Evolutionary conservation across 2,888 invertebrate genomes (phyloP).

Genomic region (Tortrix viridana): DNA sequence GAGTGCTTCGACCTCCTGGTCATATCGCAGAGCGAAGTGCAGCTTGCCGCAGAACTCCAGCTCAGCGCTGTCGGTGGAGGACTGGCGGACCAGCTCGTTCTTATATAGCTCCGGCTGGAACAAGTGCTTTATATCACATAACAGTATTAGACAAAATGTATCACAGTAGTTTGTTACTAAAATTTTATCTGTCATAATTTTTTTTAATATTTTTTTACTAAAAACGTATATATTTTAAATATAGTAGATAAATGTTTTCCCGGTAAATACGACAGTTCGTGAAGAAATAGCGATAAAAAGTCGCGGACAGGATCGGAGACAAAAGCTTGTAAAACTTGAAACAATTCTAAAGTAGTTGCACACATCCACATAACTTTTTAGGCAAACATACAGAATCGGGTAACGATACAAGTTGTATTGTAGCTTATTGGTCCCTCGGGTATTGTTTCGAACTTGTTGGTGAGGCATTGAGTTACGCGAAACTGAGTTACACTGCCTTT

Average conservation of each 20-base stretch:
- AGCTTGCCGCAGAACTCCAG: slow-evolving; percentile 91
- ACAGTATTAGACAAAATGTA: no score
- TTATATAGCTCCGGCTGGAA: slow-evolving; percentile 90
- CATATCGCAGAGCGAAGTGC: slow-evolving; percentile 92
- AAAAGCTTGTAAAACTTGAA: no score
- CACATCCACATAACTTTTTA: no score
- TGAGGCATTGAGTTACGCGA: slow-evolving; percentile 8
- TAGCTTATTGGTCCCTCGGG: slow-evolving; percentile 23
- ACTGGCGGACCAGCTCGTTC: slow-evolving; percentile 89
- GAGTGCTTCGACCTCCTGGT: slow-evolving; percentile 91
- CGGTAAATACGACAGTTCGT: no score
- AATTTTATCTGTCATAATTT: no score
- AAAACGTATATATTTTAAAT: no score
- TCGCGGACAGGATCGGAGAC: no score
- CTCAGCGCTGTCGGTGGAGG: slow-evolving; percentile 89
- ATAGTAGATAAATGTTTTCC: no score
- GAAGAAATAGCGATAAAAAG: no score
- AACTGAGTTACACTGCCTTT: slow-evolving; percentile 10
- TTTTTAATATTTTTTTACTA: no score
- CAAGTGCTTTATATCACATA: slow-evolving; percentile 27
- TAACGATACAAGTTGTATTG: slow-evolving; percentile 32
- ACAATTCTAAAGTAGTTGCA: no score
- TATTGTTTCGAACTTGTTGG: slow-evolving; percentile 23
- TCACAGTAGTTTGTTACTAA: no score
- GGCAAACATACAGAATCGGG: slow-evolving; percentile 4